Evolutionary conservation across 1,140 invertebrate genomes (phyloP), one percentile per base, ranked within the genome.

Genomic region (Platorchestia sp.): DNA sequence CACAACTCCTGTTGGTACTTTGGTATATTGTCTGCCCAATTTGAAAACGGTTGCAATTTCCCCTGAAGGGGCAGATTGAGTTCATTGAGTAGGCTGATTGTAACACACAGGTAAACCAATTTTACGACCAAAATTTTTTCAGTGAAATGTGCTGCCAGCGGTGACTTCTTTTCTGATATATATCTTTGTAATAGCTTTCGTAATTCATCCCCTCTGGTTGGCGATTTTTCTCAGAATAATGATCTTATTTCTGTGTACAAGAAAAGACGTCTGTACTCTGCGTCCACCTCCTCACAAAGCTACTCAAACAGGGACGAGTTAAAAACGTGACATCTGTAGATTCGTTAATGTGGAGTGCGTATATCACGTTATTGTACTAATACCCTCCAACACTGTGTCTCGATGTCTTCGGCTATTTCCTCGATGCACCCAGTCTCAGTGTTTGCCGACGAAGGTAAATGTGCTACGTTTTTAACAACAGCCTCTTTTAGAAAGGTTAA

Each of bases 311-410:
- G 47, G 19, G 7, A 19, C 6, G 47, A 51, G 19, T 51, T 51
- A 51, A 51, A 19, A 19, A 19, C 47, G 47, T 19, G 47, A 96
- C 95, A 95, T 96, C 96, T 95, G 96, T 96, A 44, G 96, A 96
- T 96, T 96, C 96, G 95, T 96, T 96, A 95, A 96, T 51, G 95
- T 96, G 96, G 86, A 96, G 95, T 91, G 96, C 95, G 59, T 96
- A 42, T 59, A 96, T 95, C 93, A 95, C 95, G 96, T 95, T 95
- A 95, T 44, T 42, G 90, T 95, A 95, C 95, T 96, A 42, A 96
- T 95, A 95, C 96, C 75, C 91, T 96, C 93, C 42, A 96, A 95
- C 91, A 96, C 86, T 96, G 96, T 42, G 93, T 75, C 45, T 96
- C 51, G 91, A 96, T 95, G 96, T 96, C 95, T 89, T 91, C 95